These are phyloP conservation scores for Littorina saxatilis DNA, from an alignment of 1,140 invertebrate species.

Conservation along the genomic window DNA sequence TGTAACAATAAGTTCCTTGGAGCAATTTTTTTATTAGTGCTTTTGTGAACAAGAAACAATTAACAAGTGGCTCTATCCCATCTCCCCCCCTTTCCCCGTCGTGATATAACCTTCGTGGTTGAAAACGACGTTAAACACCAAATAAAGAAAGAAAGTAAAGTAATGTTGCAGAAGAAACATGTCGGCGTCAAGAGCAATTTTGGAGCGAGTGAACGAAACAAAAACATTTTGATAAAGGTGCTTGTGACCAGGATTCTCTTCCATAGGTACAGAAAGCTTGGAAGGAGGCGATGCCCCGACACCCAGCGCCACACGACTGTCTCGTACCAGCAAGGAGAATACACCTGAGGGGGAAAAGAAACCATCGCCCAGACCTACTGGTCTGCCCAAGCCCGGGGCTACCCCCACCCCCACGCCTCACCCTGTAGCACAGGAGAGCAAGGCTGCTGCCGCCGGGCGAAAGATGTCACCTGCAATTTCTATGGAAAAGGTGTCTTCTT, in stretches of 20 bases:
- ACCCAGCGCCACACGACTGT: constrained; percentile 27
- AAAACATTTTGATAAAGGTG: too few species aligned
- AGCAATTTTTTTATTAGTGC: too few species aligned
- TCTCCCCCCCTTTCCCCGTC: too few species aligned
- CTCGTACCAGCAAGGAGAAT: constrained; percentile 41
- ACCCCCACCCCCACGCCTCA: constrained; percentile 13
- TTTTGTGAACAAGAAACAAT: too few species aligned
- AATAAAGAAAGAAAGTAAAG: too few species aligned
- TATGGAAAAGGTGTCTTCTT: neutral
- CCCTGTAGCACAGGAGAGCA: neutral
- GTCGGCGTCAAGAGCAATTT: too few species aligned
- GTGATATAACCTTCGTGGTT: too few species aligned
- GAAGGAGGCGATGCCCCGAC: constrained; percentile 52
- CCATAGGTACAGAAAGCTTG: constrained; percentile 62
- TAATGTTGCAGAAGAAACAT: too few species aligned
- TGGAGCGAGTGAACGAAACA: too few species aligned
- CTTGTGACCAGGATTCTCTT: neutral
- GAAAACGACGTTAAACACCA: too few species aligned
- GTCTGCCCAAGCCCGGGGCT: constrained; percentile 13
- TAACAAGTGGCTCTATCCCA: too few species aligned
- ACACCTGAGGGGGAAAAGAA: constrained; percentile 47
- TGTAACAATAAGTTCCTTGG: too few species aligned
- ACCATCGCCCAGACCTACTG: constrained; percentile 6
- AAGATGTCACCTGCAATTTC: neutral
- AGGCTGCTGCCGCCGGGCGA: neutral